Evolutionary conservation across 2,888 invertebrate species (phyloP), one percentile per base, ranked within the genome.

Genomic region (Heliconius sara): DNA sequence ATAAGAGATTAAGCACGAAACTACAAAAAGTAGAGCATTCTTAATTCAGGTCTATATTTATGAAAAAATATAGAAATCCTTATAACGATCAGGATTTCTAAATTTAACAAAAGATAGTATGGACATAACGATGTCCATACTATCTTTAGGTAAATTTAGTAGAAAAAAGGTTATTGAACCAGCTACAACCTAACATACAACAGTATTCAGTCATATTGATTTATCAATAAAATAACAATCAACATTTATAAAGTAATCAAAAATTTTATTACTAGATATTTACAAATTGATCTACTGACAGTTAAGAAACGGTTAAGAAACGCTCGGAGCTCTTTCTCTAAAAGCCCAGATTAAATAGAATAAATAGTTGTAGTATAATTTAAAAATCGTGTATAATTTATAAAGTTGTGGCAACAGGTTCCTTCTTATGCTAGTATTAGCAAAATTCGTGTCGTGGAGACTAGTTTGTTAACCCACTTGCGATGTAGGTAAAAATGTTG

Each of bases 401-500:
- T 91, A 87, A 89, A 72, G 73, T 70, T 73, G 88, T 91, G 90
- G 89, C 84, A 88, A 92, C 93, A 87, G 90, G 93, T 93, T 92
- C 84, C 60, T 60, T n/a, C n/a, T 81, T 88, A 90, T 88, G 89
- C 88, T 85, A 85, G 87, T 88, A 90, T 93, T 92, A 91, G 92
- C 92, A 89, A 93, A 93, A 93, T 90, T 92, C 86, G 90, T 88
- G 90, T 91, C 93, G 89, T 89, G 88, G 89, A 87, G 90, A 92
- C 92, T 87, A 86, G 93, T 93, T 91, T 90, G 84, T 84, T 90
- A 91, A 88, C 94, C 93, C 84, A 94, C 91, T 89, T 93, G 65
- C 57, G 43, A 82, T 76, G 81, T 76, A 78, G 82, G 81, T 78
- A 78, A 79, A 80, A 81, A 79, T 81, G 78, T 80, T 76, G 73